A percentile compares a stretch with the other conserved stretches of the same genome.
Conservation (phyloP, 2,888 invertebrate species). For the Chloroclysta siterata region DNA sequence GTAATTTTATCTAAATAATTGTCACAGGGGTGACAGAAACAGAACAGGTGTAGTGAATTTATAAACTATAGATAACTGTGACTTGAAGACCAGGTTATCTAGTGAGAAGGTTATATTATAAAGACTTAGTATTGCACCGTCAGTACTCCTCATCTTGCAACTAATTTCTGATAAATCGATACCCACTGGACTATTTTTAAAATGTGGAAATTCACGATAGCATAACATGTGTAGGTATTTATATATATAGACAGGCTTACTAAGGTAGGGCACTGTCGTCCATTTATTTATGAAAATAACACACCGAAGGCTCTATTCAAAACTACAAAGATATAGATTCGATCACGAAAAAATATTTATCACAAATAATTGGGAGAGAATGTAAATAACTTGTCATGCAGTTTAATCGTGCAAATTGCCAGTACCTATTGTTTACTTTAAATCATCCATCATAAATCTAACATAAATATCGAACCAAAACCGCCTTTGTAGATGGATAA, state of each 20-base stretch:
- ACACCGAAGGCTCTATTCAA: constrained; percentile 3
- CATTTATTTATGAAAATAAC: constrained; percentile 1
- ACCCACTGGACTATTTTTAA: constrained; percentile 15
- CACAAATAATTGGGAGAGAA: constrained; percentile 54
- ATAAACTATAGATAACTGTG: constrained; percentile 1
- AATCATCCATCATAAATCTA: constrained; percentile 50
- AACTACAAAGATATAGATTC: constrained; percentile 15
- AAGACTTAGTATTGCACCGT: constrained; percentile 11
- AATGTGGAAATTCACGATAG: constrained; percentile 28
- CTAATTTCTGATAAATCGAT: constrained; percentile 11
- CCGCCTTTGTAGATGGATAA: constrained; percentile 67
- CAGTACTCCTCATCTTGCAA: constrained; percentile 4
- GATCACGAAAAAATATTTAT: constrained; percentile 45
- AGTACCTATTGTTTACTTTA: constrained; percentile 55
- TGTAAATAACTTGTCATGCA: constrained; percentile 64
- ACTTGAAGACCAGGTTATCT: background rate
- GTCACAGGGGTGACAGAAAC: constrained; percentile 44
- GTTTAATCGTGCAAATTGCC: constrained; percentile 60
- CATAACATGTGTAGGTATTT: constrained; percentile 23
- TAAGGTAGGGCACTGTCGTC: constrained; percentile 16
- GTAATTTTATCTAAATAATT: constrained; percentile 15
- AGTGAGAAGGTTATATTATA: constrained; percentile 9
- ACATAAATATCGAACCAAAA: constrained; percentile 68
- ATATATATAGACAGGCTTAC: constrained; percentile 24
- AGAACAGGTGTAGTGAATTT: constrained; percentile 4